Percentiles rank a stretch among this genome's conserved stretches.
phyloP scores from a whole-genome alignment of 2,113 vertebrate species.

The Eudyptes chrysolophus region DNA sequence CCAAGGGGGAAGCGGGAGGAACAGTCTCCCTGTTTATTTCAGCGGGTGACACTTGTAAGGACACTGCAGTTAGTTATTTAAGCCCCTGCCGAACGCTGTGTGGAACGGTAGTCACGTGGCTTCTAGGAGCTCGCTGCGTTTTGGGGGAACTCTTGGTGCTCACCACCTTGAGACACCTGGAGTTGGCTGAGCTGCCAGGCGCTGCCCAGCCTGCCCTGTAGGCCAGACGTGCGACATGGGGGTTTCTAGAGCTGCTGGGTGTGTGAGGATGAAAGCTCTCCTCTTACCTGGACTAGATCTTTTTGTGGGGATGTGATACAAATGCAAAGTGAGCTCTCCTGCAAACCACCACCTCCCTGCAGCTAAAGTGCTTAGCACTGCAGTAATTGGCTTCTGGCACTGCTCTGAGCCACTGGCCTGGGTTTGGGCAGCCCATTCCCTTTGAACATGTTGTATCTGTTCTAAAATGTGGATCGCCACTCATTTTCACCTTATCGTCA shows the following conservation, averaged over 20 bases:
- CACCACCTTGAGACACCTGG: background rate
- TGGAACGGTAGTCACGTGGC: background rate
- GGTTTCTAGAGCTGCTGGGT: background rate
- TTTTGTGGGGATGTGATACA: too few species aligned
- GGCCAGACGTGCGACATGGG: background rate
- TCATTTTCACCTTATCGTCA: background rate
- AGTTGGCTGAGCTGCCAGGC: background rate
- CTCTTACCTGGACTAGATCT: background rate
- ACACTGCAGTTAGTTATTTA: background rate
- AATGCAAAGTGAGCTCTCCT: background rate
- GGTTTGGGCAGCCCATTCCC: background rate
- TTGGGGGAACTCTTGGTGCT: background rate
- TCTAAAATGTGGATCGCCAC: rapidly evolving
- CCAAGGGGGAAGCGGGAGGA: background rate
- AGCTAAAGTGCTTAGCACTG: background rate
- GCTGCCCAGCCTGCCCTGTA: background rate
- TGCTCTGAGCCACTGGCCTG: background rate
- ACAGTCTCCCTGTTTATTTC: background rate
- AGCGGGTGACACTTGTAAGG: background rate
- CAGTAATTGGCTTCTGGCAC: background rate
- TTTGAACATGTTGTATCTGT: background rate
- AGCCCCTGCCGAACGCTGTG: background rate
- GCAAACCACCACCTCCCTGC: background rate
- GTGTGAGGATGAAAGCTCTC: background rate
- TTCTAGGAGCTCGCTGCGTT: rapidly evolving